Evolutionary conservation across 2,797 vertebrate genomes (phyloP).

Genomic region (Neosilurus hyrtlii): DNA sequence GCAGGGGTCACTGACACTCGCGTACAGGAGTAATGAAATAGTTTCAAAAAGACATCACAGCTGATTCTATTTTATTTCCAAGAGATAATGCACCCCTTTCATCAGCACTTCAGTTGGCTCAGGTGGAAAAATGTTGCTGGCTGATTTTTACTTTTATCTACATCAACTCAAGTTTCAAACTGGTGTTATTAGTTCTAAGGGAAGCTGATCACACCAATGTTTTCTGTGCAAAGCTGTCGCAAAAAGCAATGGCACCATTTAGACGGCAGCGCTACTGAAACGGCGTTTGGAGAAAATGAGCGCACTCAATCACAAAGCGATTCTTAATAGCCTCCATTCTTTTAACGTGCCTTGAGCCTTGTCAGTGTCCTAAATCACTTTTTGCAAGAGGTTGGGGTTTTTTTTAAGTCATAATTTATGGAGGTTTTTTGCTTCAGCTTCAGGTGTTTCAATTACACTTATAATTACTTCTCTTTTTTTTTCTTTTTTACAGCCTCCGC

Average conservation of each 20-base stretch:
- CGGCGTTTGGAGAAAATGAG: slow-evolving; percentile 39
- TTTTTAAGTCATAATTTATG: slow-evolving; percentile 33
- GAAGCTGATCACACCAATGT: slow-evolving; percentile 31
- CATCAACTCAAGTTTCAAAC: slow-evolving; percentile 11
- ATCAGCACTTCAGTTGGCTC: background rate
- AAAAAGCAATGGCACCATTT: slow-evolving; percentile 33
- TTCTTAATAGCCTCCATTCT: slow-evolving; percentile 44
- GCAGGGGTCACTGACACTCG: too few relatives aligned
- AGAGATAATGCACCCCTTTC: background rate
- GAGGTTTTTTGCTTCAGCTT: slow-evolving; percentile 29
- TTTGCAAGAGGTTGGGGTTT: slow-evolving; percentile 23
- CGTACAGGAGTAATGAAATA: too few relatives aligned
- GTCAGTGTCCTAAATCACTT: slow-evolving; percentile 37
- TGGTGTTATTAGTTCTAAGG: slow-evolving; percentile 41
- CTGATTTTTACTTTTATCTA: background rate
- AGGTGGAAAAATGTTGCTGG: slow-evolving; percentile 3
- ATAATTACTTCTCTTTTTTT: slow-evolving; percentile 54
- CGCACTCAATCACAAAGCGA: slow-evolving; percentile 40
- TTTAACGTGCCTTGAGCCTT: slow-evolving; percentile 35
- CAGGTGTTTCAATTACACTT: slow-evolving; percentile 39
- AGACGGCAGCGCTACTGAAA: slow-evolving; percentile 8
- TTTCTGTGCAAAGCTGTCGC: slow-evolving; percentile 28
- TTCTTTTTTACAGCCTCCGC: slow-evolving; percentile 75
- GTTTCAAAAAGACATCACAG: too few relatives aligned
- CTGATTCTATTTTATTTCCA: too few relatives aligned